These are phyloP conservation scores for Tokudaia muenninki DNA, from an alignment of 2,797 vertebrate genomes.

Conservation along the genomic window DNA sequence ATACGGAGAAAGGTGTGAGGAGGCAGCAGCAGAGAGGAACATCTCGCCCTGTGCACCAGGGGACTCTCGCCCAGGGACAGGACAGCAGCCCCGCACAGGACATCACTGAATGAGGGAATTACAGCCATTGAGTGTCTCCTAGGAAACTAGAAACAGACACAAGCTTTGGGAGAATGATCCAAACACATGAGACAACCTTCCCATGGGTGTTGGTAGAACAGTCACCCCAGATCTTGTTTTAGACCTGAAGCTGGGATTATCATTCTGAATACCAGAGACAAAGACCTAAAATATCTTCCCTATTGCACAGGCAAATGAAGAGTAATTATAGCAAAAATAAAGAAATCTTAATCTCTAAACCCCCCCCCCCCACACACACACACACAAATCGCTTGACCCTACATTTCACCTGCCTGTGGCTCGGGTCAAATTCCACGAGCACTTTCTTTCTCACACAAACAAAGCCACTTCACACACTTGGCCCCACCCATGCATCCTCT, in stretches of 20 bases:
- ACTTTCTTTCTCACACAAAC: not conserved
- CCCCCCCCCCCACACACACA: too few species aligned
- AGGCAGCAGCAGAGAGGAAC: not conserved
- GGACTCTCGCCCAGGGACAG: not conserved
- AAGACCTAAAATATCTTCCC: not conserved
- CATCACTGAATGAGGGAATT: not conserved
- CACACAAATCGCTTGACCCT: not conserved
- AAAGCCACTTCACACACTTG: not conserved
- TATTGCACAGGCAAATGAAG: not conserved
- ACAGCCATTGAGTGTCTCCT: not conserved
- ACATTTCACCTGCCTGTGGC: not conserved
- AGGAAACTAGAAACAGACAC: not conserved
- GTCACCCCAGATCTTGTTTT: not conserved
- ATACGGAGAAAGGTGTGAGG: not conserved
- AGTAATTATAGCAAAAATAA: not conserved
- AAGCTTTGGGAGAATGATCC: not conserved
- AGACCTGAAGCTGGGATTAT: not conserved
- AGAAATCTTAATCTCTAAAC: not conserved
- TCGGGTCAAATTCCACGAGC: not conserved
- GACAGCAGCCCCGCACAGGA: not conserved
- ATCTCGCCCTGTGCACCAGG: not conserved
- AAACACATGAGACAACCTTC: not conserved
- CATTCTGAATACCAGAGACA: not conserved
- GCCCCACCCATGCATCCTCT: not conserved
- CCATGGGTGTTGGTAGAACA: rapidly evolving